Base-by-base conservation (phyloP, 1,140 invertebrate species). In the Ridgeia piscesae region DNA sequence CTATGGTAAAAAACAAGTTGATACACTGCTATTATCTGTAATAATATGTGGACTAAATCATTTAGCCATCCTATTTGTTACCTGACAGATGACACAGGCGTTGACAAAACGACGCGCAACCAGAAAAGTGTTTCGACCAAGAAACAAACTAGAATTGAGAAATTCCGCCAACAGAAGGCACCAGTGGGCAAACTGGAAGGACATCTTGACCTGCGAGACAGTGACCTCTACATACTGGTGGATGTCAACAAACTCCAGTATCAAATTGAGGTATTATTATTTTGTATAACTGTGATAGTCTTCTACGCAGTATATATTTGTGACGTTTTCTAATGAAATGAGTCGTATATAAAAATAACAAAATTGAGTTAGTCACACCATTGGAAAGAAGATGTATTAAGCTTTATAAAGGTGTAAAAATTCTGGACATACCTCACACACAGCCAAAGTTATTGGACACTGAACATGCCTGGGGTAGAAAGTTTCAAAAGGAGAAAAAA, bases 191-290 rank as follows among this genome's bases (percentile, higher is more conserved):
- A 93, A 33, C 92, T 93, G 33, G 93, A 94, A 89, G 94, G 95
- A 35, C 94, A n/a, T n/a, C n/a, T 95, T 34, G 94, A 95, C 92
- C 94, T 95, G 4, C 93, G 94, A 8, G 93, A 93, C 35, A 95
- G 95, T 94, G 95, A 95, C 92, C 94, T 95, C 90, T 96, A 94
- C 93, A 94, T 95, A 35, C 94, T 96, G 0, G 95, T 95, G 91
- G 95, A 95, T 77, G 94, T 96, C 33, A 95, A 96, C 91, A 94
- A 96, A 92, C 94, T 96, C 14, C 95, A 95, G 92, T 95, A 95
- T 93, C 94, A 95, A 92, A 93, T 96, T 88, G 94, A 95, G 95
- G 95, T 95, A 93, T 92, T 92, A 88, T 9, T n/a, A 27, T 90
- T 34, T 90, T 9, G 58, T 77, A 21, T 77, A 77, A 77, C 27